Percentiles rank a stretch among this genome's conserved stretches.
Evolutionary conservation across 2,113 vertebrate species (phyloP).

Genomic region (Carlito syrichta): DNA sequence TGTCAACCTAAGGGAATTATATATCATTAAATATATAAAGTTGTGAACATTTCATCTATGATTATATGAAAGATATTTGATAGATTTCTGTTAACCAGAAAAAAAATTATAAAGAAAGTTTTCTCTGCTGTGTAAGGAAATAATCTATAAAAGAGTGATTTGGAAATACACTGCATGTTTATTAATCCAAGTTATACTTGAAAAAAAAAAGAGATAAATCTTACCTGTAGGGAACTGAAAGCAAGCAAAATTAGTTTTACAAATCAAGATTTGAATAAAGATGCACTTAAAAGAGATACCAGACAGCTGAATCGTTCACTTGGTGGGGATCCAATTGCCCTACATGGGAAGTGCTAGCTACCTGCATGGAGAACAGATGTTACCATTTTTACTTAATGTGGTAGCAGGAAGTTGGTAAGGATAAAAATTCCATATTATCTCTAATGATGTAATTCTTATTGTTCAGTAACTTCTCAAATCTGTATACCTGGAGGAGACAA

Average conservation of each 20-base stretch:
- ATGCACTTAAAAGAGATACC: slow-evolving; percentile 42
- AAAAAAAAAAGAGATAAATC: background rate
- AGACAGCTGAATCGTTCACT: slow-evolving; percentile 50
- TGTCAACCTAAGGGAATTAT: background rate
- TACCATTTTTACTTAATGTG: slow-evolving; percentile 60
- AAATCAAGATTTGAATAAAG: slow-evolving; percentile 3
- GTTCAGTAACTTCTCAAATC: slow-evolving; percentile 30
- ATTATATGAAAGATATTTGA: background rate
- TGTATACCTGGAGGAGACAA: background rate
- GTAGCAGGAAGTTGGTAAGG: slow-evolving; percentile 2
- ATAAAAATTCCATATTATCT: slow-evolving; percentile 40
- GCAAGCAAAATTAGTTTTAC: slow-evolving; percentile 35
- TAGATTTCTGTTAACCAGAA: background rate
- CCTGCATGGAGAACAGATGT: slow-evolving; percentile 72
- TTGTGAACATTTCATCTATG: background rate
- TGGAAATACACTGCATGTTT: background rate
- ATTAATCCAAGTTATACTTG: background rate
- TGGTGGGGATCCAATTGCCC: slow-evolving; percentile 64
- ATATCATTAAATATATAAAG: background rate
- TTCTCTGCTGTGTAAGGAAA: background rate
- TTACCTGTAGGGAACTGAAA: background rate
- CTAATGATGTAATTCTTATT: slow-evolving; percentile 47
- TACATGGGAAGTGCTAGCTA: slow-evolving; percentile 48
- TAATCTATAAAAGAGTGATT: background rate
- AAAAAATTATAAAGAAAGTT: background rate